Conservation (phyloP, 1,140 invertebrate species). For the Bombus pyrosoma region DNA sequence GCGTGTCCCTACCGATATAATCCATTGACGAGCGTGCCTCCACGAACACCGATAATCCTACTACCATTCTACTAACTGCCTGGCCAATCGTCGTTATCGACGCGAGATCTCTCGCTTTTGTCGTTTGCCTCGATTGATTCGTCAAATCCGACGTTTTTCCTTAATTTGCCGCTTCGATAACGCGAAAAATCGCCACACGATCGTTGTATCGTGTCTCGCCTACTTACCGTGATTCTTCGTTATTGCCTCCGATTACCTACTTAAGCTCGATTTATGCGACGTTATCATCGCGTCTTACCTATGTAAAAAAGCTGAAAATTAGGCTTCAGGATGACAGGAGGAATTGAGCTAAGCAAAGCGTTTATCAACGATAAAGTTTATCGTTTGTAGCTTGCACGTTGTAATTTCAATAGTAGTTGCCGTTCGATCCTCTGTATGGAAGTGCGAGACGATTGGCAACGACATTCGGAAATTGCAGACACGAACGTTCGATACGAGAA, state of each 20-base stretch:
- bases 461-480: neutral
- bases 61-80: neutral
- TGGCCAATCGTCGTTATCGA: neutral
- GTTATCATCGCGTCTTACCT: neutral
- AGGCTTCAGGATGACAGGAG: neutral
- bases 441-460: neutral
- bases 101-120: neutral
- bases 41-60: conserved; percentile 4
- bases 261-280: neutral
- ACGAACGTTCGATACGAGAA: neutral
- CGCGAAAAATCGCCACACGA: neutral
- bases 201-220: neutral
- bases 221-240: neutral
- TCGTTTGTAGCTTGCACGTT: neutral
- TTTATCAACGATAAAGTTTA: neutral
- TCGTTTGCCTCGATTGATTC: neutral
- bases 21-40: neutral
- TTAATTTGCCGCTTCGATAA: neutral
- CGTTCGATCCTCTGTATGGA: neutral
- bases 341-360: neutral
- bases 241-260: neutral
- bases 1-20: conserved; percentile 4
- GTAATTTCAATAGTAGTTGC: neutral
- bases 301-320: neutral
- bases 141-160: neutral